Evolutionary conservation across 2,888 invertebrate species (phyloP), one percentile per base, ranked within the genome.

Genomic region (Parasteatoda lunata): DNA sequence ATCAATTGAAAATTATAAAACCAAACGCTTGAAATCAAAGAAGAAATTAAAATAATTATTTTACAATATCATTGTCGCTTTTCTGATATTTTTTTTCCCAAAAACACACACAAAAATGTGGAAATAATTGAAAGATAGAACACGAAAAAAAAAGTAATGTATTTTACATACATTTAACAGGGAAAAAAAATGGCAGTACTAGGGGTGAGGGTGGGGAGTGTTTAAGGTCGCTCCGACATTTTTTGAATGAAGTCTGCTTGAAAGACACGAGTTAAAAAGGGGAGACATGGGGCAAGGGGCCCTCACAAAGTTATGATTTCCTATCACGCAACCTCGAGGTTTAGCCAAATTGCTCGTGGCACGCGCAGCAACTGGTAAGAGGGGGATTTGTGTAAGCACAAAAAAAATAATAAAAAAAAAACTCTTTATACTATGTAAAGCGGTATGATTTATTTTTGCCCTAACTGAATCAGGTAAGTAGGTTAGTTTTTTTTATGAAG

Each of bases 291-390:
- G 54, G 71, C 8, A 51, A 54, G 79, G 49, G 71, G 54, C 13
- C 64, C 30, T 59, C 70, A 79, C 48, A 71, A 69, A 49, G 71
- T 48, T 79, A 79, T 79, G 69, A 71, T 71, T 64, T 51, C 11
- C 30, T 52, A 69, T 79, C 79, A 79, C 79, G 79, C 79, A 48
- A 79, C 71, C 5, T 11, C 48, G 64, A 47, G 49, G 71, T 13
- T 71, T 59, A 59, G 54, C 71, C 47, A 49, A 59, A 54, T 70
- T 49, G 48, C 30, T 9, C 5, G n/a, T 59, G 71, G 79, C 79
- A 71, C 71, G 79, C 71, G 79, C 30, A 64, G 8, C 15, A 49
- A 49, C 64, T 78, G 15, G 59, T 45, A 54, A 15, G 54, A 45
- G 54, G 45, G 68, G 77, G 52, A 52, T 54, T 30, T 15, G 45